A percentile compares a stretch with the other conserved stretches of the same genome.
These are phyloP conservation scores for Temnothorax curvispinosus DNA, from an alignment of 1,140 invertebrate species.

Conservation along the genomic window DNA sequence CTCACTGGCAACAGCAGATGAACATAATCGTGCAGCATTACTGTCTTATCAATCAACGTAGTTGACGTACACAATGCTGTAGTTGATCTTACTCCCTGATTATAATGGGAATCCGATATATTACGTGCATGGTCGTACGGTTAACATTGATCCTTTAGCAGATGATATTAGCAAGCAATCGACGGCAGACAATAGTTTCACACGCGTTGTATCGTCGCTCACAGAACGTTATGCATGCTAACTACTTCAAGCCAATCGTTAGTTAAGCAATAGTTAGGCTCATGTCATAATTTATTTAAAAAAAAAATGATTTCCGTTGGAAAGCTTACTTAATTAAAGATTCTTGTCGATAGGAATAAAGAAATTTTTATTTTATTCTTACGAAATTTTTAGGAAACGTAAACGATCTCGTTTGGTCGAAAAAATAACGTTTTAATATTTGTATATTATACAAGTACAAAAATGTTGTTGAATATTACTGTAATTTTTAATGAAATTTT, in stretches of 20 bases:
- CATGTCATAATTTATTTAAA: not conserved
- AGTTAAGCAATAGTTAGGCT: not conserved
- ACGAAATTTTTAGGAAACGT: not conserved
- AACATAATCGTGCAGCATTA: slow-evolving; percentile 44
- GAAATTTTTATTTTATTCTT: not conserved
- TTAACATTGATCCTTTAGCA: slow-evolving; percentile 57
- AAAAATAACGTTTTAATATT: not conserved
- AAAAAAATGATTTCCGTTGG: not conserved
- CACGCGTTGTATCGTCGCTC: slow-evolving; percentile 29
- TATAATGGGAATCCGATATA: slow-evolving; percentile 61
- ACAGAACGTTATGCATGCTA: slow-evolving; percentile 15
- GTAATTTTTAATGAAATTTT: not conserved
- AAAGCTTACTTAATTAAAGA: not conserved
- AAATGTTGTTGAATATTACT: not conserved
- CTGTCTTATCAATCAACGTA: slow-evolving; percentile 52
- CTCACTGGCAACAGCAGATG: not conserved
- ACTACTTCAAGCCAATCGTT: not conserved
- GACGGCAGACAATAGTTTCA: slow-evolving; percentile 47
- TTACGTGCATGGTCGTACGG: slow-evolving; percentile 28
- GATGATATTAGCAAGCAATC: slow-evolving; percentile 59
- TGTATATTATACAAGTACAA: not conserved
- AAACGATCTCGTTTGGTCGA: not conserved
- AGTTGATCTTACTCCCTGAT: slow-evolving; percentile 50
- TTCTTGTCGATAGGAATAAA: not conserved
- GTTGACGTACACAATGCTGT: slow-evolving; percentile 36